Evolutionary conservation across 1,140 invertebrate species (phyloP), one percentile per base, ranked within the genome.

Genomic region (Aporrectodea caliginosa): DNA sequence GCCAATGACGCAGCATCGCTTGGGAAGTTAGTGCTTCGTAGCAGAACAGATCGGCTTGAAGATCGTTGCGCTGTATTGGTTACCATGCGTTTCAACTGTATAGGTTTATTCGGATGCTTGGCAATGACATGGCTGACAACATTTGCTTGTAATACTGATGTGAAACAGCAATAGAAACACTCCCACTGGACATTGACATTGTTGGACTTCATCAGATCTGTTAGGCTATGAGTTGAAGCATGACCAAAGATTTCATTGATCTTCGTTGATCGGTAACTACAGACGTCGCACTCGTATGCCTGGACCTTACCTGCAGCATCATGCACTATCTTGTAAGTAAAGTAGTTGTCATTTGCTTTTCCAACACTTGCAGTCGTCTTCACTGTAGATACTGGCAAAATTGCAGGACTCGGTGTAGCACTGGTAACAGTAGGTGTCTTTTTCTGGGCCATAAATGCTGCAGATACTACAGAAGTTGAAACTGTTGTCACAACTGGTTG

Each of bases 101-200:
- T 78, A 0, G 58, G 73, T 35, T 79, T 43, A 16, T 34, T 34
- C n/a, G 74, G 73, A 69, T 79, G 78, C 27, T 33, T 35, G n/a
- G 33, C 34, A 27, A 69, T 75, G 73, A 79, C 74, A 33, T 79
- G 78, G 0, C 35, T 69, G 35, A 79, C 78, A n/a, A 79, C 43
- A 16, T 34, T 69, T n/a, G 73, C 73, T 33, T 79, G 78, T 2
- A 43, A 29, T 31, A 43, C 29, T 29, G 74, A 58, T 16, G 43
- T 32, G 29, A 79, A 75, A 1, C 31, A 33, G 32, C 78, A 79
- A 31, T 79, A 79, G 43, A 75, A 75, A 31, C 78, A 79, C 35
- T 73, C 72, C 78, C 78, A 79, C 35, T 69, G 30, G 2, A 73
- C 32, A 33, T 78, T 71, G 16, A 2, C 22, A 22, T 22, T 58